These are phyloP conservation scores for Panthera leo DNA, from an alignment of 2,113 vertebrate species.

Conservation along the genomic window DNA sequence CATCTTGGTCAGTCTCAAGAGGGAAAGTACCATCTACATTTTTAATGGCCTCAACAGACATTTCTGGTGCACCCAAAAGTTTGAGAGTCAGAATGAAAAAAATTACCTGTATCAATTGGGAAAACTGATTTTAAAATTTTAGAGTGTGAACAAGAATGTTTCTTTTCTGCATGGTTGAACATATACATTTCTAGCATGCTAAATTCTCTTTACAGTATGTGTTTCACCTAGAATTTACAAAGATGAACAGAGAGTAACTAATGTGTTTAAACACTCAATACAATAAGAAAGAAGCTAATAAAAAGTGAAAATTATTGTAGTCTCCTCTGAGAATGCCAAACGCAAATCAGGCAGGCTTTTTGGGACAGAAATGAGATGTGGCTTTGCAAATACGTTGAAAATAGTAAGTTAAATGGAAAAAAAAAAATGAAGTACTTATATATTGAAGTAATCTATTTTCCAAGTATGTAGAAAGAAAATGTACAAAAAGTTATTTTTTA, in stretches of 20 bases:
- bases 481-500: neutral
- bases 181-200: neutral
- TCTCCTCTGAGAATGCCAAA: neutral
- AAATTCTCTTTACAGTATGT: neutral
- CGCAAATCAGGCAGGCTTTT: neutral
- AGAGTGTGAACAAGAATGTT: constrained; percentile 49
- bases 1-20: neutral
- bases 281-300: neutral
- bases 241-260: neutral
- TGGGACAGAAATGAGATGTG: neutral
- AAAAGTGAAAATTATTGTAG: neutral
- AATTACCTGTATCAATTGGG: neutral
- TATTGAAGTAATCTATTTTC: neutral
- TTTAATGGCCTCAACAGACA: neutral
- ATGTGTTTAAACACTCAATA: neutral
- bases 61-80: neutral
- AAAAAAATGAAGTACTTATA: neutral
- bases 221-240: neutral
- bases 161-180: neutral
- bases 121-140: constrained; percentile 51
- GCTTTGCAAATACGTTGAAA: neutral
- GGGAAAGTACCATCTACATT: neutral
- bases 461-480: neutral
- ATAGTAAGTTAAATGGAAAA: neutral
- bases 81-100: constrained; percentile 29